Base-by-base conservation (phyloP, 2,888 invertebrate species). In the Agelastica alni region DNA sequence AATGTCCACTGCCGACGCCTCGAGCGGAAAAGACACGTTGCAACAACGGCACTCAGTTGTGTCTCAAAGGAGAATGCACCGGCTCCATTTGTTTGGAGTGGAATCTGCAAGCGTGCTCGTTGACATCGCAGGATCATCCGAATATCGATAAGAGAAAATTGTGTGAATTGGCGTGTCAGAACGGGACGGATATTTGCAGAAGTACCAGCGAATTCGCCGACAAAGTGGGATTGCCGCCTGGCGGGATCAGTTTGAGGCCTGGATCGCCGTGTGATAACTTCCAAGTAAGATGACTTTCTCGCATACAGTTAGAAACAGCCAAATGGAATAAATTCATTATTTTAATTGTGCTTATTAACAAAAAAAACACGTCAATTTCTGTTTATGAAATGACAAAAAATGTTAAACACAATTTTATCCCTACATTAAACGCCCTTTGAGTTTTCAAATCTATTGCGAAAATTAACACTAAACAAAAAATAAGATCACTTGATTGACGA, bases 221-320 rank as follows among this genome's bases (percentile, higher is more conserved):
- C 6, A 72, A 81, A 16, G 87, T 88, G 16, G 88, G 87, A 17
- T 76, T 93, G 66, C 91, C 91, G 0, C 77, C 78, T 1, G 91
- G 89, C 9, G 93, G 93, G 10, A 93, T 93, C 62, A 92, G 90
- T 66, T 78, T 97, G 60, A 81, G 95, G 44, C 96, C 96, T 4
- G 97, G 99, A 14, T 95, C 97, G 42, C 98, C 99, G 0, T 99
- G 99, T 77, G 96, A 99, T 78, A 96, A 99, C 79, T 99, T 96
- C 81, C 93, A 93, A 84, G 90, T 89, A 77, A 57, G 51, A n/a
- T n/a, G n/a, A n/a, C n/a, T n/a, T n/a, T n/a, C n/a, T n/a, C n/a
- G n/a, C n/a, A n/a, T n/a, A n/a, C n/a, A n/a, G n/a, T n/a, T n/a
- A n/a, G n/a, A n/a, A n/a, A n/a, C n/a, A n/a, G n/a, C n/a, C n/a